These are phyloP conservation scores for Ichneumon xanthorius DNA, from an alignment of 2,888 invertebrate species.

Conservation along the genomic window DNA sequence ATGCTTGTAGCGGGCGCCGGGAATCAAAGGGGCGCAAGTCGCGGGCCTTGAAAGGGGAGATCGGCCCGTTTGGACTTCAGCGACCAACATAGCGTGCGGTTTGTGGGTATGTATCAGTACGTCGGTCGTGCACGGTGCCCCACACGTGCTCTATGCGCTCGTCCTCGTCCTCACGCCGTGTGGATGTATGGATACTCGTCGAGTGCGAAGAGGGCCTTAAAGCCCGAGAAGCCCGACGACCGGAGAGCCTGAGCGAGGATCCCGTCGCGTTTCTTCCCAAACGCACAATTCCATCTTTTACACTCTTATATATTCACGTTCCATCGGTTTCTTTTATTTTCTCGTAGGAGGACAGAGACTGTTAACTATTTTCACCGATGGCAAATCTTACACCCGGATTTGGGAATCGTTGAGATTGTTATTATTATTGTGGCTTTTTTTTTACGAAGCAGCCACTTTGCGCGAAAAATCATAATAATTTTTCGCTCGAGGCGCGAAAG, in stretches of 20 bases:
- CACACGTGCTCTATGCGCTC: slow-evolving; percentile 47
- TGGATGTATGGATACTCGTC: slow-evolving; percentile 44
- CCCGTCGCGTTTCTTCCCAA: slow-evolving; percentile 50
- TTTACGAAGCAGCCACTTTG: background rate
- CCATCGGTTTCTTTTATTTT: background rate
- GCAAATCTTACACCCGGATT: slow-evolving; percentile 25
- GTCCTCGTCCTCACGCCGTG: slow-evolving; percentile 18
- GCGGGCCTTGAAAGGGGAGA: too few relatives aligned
- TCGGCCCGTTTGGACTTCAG: too few relatives aligned
- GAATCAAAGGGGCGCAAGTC: too few relatives aligned
- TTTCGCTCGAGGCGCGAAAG: slow-evolving; percentile 12
- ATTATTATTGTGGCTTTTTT: slow-evolving; percentile 1
- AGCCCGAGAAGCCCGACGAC: slow-evolving; percentile 38
- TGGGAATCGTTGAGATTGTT: background rate
- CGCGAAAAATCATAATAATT: too few relatives aligned
- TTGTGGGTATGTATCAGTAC: background rate
- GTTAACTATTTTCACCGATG: slow-evolving; percentile 29
- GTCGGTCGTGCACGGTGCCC: slow-evolving; percentile 34
- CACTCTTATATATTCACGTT: slow-evolving; percentile 4
- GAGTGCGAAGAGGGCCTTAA: slow-evolving; percentile 52
- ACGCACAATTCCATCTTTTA: slow-evolving; percentile 45
- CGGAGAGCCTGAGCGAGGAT: slow-evolving; percentile 35
- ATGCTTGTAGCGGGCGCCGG: background rate
- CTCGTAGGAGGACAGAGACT: background rate
- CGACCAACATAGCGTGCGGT: too few relatives aligned